Conservation (phyloP, 2,888 invertebrate species). For the Acrocyrtus sp. region DNA sequence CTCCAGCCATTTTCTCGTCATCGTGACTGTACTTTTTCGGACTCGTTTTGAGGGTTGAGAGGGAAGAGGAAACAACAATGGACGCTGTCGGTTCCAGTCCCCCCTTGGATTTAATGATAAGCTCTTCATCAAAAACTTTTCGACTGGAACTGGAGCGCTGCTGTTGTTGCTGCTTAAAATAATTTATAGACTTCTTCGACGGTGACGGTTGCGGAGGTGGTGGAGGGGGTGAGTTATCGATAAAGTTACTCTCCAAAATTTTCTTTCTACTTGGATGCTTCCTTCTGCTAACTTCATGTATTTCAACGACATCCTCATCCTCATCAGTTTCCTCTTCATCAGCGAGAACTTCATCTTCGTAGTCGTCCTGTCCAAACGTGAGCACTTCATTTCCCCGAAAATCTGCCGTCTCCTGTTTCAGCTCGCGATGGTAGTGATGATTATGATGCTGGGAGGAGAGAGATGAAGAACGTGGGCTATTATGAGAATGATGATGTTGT, state of each 20-base stretch:
- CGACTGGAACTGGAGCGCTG: too few relatives aligned
- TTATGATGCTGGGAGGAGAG: conserved; percentile 13
- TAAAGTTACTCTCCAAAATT: too few relatives aligned
- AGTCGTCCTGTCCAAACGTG: conserved; percentile 19
- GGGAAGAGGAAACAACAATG: too few relatives aligned
- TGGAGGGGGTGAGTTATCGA: too few relatives aligned
- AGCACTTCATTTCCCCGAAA: conserved; percentile 18
- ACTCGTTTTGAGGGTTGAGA: background rate
- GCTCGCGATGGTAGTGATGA: background rate
- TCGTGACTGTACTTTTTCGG: background rate
- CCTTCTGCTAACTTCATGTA: conserved; percentile 15
- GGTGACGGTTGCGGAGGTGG: too few relatives aligned
- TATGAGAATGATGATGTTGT: conserved; percentile 29
- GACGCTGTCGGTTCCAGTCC: too few relatives aligned
- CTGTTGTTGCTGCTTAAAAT: too few relatives aligned
- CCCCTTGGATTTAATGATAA: background rate
- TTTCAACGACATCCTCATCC: conserved; percentile 15
- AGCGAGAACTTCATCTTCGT: conserved; percentile 17
- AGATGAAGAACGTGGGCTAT: background rate
- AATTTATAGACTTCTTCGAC: too few relatives aligned
- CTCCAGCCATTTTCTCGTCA: conserved; percentile 19
- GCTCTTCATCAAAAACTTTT: background rate
- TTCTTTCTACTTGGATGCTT: too few relatives aligned
- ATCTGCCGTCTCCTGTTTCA: conserved; percentile 13
- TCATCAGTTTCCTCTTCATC: conserved; percentile 10